A percentile compares a stretch with the other conserved stretches of the same genome.
Conservation (phyloP, 2,113 vertebrate species). For the Aleadryas rufinucha region DNA sequence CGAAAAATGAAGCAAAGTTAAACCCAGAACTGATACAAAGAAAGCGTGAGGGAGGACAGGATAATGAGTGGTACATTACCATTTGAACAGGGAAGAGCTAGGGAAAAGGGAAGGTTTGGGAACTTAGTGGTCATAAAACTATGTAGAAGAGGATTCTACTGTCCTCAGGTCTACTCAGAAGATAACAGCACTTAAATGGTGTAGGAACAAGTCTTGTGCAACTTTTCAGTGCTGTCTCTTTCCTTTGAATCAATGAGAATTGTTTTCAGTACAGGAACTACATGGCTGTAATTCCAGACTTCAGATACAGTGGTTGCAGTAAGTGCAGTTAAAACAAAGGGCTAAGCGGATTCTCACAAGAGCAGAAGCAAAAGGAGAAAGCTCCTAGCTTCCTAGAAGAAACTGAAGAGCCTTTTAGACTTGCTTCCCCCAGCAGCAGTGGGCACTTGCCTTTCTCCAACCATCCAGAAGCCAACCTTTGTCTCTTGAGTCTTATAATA, state of each 20-base stretch:
- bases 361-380: not conserved
- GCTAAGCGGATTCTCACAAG: not conserved
- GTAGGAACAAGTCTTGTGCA: not conserved
- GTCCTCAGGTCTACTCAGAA: not conserved
- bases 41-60: not conserved
- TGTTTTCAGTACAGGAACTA: not conserved
- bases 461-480: not conserved
- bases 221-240: not conserved
- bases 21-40: not conserved
- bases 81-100: not conserved
- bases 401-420: not conserved
- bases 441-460: not conserved
- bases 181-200: not conserved
- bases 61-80: not conserved
- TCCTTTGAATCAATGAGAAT: not conserved
- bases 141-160: not conserved
- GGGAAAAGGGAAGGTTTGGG: not conserved
- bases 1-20: not conserved
- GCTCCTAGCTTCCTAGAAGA: not conserved
- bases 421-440: not conserved
- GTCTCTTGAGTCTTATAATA: not conserved
- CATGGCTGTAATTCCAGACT: not conserved
- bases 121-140: not conserved
- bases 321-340: not conserved
- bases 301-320: not conserved